These are phyloP conservation scores for Ichneumon xanthorius DNA, from an alignment of 2,888 invertebrate species.

Conservation along the genomic window DNA sequence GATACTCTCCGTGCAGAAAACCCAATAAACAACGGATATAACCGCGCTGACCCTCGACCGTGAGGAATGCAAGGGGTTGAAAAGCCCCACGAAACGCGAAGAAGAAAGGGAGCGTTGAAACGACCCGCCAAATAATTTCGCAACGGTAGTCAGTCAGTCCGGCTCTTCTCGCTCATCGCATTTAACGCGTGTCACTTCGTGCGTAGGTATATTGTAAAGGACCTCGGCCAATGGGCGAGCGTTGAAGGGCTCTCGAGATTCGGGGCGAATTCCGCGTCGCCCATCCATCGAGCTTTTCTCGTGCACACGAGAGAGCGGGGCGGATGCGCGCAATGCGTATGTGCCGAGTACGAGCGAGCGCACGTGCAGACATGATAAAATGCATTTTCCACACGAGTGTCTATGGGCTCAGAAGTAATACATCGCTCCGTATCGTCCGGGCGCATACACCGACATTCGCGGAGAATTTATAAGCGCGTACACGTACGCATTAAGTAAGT, in stretches of 20 bases:
- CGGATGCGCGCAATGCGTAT: not conserved
- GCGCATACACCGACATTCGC: slow-evolving; percentile 28
- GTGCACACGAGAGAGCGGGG: not conserved
- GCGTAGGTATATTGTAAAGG: slow-evolving; percentile 16
- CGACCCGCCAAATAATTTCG: slow-evolving; percentile 81
- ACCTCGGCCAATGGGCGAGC: not conserved
- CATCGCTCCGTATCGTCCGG: slow-evolving; percentile 14
- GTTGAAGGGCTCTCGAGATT: slow-evolving; percentile 7
- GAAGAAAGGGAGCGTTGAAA: slow-evolving; percentile 74
- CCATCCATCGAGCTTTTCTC: not conserved
- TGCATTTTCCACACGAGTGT: slow-evolving; percentile 61
- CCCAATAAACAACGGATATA: slow-evolving; percentile 33
- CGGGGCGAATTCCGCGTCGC: slow-evolving; percentile 19
- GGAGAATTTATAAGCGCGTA: slow-evolving; percentile 6
- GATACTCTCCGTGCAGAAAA: slow-evolving; percentile 11
- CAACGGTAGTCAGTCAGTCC: slow-evolving; percentile 75
- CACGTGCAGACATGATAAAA: slow-evolving; percentile 66
- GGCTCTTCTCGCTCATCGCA: slow-evolving; percentile 42
- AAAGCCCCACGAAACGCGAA: slow-evolving; percentile 57
- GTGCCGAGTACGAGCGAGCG: slow-evolving; percentile 33
- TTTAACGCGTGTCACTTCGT: slow-evolving; percentile 36
- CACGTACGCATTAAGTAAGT: slow-evolving; percentile 38
- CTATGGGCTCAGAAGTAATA: slow-evolving; percentile 55
- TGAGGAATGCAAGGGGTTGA: slow-evolving; percentile 57
- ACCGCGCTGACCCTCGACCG: slow-evolving; percentile 47